Base-by-base conservation (phyloP, 2,797 vertebrate species). In the Catharus ustulatus region DNA sequence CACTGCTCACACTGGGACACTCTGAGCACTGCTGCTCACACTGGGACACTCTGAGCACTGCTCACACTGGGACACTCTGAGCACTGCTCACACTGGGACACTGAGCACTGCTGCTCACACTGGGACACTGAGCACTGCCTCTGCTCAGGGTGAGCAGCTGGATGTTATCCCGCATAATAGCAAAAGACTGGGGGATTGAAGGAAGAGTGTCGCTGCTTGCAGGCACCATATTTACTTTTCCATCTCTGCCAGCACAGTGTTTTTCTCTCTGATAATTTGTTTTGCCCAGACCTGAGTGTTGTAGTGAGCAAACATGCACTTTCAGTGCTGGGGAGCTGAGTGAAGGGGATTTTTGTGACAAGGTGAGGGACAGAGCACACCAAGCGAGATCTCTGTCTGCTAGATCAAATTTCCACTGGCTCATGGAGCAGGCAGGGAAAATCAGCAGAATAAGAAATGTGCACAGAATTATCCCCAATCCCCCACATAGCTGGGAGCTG, bases 401-500 rank as follows among this genome's bases (percentile, higher is more conserved):
- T n/a, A n/a, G n/a, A n/a, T n/a, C 26, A 3, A 5, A 1, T 1
- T 52, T 58, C 30, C 51, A 23, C 7, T 59, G 57, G 16, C 23
- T 87, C 13, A 0, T 13, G 30, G 57, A 67, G 29, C 0, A 42
- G 32, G 24, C 43, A 59, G 32, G 21, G 36, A 15, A 66, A 54
- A 69, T 36, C 11, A 84, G 23, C 34, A 64, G 46, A 71, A 22
- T 5, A 24, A 75, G 38, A 38, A 36, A 29, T 14, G 45, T 8
- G 8, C 15, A 15, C 36, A 13, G 6, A 52, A 32, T 29, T 15
- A 9, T 29, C 4, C 2, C 62, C 78, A 85, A 1, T 59, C 11
- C 42, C 49, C 4, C 17, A 0, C 1, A 0, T 6, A 4, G 10
- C 38, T 77, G 61, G 45, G 72, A 61, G 45, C 21, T 87, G 43